Evolutionary conservation across 2,888 invertebrate genomes (phyloP), one percentile per base, ranked within the genome.

Genomic region (Coelinius sp.): DNA sequence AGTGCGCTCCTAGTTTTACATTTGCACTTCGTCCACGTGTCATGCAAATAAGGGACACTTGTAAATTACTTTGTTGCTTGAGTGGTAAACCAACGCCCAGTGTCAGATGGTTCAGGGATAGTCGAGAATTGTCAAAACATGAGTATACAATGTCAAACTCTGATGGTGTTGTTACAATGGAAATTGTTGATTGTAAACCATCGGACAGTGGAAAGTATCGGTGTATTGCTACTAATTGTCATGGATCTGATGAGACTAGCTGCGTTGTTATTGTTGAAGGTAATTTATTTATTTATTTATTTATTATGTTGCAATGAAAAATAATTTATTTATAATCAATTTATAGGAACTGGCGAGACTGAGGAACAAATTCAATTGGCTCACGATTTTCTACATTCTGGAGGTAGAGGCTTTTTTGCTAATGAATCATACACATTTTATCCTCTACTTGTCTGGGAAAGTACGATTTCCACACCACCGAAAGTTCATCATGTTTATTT

Each of bases 11-110:
- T 75, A 94, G 93, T 86, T 99, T 99, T 91, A 98, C 98, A 84
- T 99, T 99, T 96, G 94, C 97, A 84, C 93, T 99, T 81, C 94
- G 99, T 88, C 98, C 99, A 86, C 95, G 99, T 87, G 96, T 99
- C 82, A 99, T 99, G 93, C 99, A 99, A 90, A 92, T 92, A 83
- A 94, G 97, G 78, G 95, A 96, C 87, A 97, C 97, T 73, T 99
- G 99, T 91, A 99, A 99, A 90, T 92, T 99, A 77, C 93, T 99
- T 59, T 98, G 98, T 89, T 98, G 99, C 85, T 92, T 99, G 74
- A 95, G 95, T 83, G 98, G 98, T 76, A 96, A 95, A 86, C 99
- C 99, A 73, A 92, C 94, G 82, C 98, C 99, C 17, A 95, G 95
- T 35, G 98, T 98, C 76, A 94, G 94, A 88, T 94, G 94, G 94